phyloP scores from a whole-genome alignment of 2,797 vertebrate genomes.

The Argentina silus region DNA sequence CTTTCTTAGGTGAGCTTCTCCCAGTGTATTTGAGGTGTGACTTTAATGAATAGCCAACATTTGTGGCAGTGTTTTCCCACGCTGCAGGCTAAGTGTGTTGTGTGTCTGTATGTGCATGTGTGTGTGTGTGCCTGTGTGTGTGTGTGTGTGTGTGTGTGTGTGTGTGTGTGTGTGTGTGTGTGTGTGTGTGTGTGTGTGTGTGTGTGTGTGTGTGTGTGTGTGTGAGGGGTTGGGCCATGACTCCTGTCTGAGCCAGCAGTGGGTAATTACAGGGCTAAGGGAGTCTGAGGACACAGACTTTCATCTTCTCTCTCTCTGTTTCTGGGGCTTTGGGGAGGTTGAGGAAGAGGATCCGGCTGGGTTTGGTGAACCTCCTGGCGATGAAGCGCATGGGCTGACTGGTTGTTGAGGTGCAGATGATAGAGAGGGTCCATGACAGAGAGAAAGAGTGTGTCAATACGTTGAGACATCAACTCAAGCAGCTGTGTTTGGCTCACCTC shows the following conservation, averaged over 20 bases:
- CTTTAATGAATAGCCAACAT: slow-evolving; percentile 34
- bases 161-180: not conserved
- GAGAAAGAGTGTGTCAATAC: too few species aligned
- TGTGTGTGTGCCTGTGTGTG: slow-evolving; percentile 11
- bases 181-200: slow-evolving; percentile 6
- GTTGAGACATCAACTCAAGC: too few species aligned
- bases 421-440: too few species aligned
- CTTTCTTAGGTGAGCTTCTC: too few species aligned
- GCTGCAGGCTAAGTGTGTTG: not conserved
- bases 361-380: too few species aligned
- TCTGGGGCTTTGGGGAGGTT: not conserved
- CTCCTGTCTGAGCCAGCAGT: slow-evolving; percentile 64
- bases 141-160: slow-evolving; percentile 1
- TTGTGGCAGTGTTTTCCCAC: not conserved
- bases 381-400: too few species aligned
- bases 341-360: too few species aligned
- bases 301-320: slow-evolving; percentile 34
- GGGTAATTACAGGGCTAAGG: slow-evolving; percentile 68
- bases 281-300: slow-evolving; percentile 54
- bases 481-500: too few species aligned
- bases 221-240: slow-evolving; percentile 24
- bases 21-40: slow-evolving; percentile 30
- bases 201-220: slow-evolving; percentile 13
- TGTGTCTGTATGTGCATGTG: not conserved
- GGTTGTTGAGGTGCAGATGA: too few species aligned